phyloP scores from a whole-genome alignment of 2,888 invertebrate genomes.

The Netelia inedita region DNA sequence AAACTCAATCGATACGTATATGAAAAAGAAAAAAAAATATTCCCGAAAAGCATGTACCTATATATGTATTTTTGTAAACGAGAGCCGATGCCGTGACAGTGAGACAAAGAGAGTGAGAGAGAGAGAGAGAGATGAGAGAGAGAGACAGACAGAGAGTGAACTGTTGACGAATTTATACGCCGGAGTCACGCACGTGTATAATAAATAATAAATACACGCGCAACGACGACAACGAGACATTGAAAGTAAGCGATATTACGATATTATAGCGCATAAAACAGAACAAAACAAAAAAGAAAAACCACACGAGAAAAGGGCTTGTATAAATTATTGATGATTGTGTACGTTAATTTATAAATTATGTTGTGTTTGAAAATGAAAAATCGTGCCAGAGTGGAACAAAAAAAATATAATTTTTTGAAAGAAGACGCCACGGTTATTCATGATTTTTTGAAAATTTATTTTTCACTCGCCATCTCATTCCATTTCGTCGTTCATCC shows the following conservation, averaged over 20 bases:
- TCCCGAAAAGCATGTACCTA: constrained; percentile 64
- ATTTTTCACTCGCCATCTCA: constrained; percentile 44
- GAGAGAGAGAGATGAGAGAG: constrained; percentile 11
- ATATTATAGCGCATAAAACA: constrained; percentile 65
- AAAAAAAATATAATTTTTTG: constrained; percentile 84
- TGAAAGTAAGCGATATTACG: constrained; percentile 49
- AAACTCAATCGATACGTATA: constrained; percentile 53
- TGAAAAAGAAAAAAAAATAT: constrained; percentile 43
- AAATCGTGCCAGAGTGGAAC: constrained; percentile 84
- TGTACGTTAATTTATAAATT: constrained; percentile 85
- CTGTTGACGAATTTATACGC: constrained; percentile 56
- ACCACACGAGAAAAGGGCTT: constrained; percentile 66
- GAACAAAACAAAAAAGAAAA: constrained; percentile 20
- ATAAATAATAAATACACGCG: constrained; percentile 14
- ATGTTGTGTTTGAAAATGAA: constrained; percentile 83
- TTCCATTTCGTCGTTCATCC: constrained; percentile 62
- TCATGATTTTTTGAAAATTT: constrained; percentile 66
- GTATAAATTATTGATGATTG: constrained; percentile 82
- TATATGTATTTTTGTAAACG: constrained; percentile 68
- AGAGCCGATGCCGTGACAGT: constrained; percentile 54
- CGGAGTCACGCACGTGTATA: constrained; percentile 23
- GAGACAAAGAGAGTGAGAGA: constrained; percentile 33
- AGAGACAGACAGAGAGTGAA: constrained; percentile 38
- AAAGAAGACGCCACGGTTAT: constrained; percentile 75
- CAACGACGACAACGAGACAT: constrained; percentile 53